A percentile compares a stretch with the other conserved stretches of the same genome.
Evolutionary conservation across 1,140 invertebrate genomes (phyloP).

Genomic region (Psix sp.): DNA sequence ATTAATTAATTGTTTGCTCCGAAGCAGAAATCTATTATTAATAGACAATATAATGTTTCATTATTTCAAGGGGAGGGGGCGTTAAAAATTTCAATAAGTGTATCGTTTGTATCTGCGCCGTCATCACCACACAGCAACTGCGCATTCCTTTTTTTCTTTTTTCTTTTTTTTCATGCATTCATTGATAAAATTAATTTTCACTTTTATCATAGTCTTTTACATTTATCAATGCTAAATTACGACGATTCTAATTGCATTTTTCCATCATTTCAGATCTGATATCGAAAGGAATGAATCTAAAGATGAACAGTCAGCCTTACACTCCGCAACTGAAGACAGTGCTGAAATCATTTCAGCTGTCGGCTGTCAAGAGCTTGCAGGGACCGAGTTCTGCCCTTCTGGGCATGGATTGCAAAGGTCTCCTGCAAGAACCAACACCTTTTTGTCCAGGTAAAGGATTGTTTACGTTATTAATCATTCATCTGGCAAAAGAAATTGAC

Average conservation of each 20-base stretch:
- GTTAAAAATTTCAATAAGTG: neutral
- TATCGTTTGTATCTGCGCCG: slow-evolving; percentile 1
- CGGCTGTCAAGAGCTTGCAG: slow-evolving; percentile 92
- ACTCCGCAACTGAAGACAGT: slow-evolving; percentile 93
- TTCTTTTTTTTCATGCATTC: neutral
- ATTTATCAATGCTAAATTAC: neutral
- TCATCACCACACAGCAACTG: neutral
- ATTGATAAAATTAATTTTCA: neutral
- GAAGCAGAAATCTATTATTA: too few species aligned
- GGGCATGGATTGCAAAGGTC: slow-evolving; percentile 73
- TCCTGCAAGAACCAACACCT: slow-evolving; percentile 73
- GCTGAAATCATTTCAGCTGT: slow-evolving; percentile 94
- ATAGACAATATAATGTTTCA: neutral
- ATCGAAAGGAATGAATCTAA: slow-evolving; percentile 57
- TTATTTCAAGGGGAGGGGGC: slow-evolving; percentile 1
- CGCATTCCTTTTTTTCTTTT: neutral
- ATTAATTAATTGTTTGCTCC: too few species aligned
- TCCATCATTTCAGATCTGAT: slow-evolving; percentile 26
- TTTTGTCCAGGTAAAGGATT: slow-evolving; percentile 61
- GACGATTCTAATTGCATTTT: slow-evolving; percentile 13
- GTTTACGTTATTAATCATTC: neutral
- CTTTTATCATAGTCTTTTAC: neutral
- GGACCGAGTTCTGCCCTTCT: slow-evolving; percentile 86
- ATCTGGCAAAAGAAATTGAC: too few species aligned
- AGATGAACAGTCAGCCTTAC: slow-evolving; percentile 75